Conservation (phyloP, 2,113 vertebrate species). For the Onychorhynchus coronatus region DNA sequence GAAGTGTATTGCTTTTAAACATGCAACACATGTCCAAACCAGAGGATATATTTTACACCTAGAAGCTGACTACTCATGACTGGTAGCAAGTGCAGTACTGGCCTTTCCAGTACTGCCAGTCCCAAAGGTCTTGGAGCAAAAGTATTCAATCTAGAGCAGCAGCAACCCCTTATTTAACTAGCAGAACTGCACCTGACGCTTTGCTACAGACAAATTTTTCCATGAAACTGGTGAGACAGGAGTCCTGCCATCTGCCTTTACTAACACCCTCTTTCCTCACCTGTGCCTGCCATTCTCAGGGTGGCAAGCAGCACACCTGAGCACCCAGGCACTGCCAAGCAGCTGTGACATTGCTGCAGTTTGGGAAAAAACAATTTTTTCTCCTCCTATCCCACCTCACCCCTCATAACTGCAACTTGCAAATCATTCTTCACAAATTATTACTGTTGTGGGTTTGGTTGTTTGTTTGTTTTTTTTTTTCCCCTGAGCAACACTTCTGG, state of each 20-base stretch:
- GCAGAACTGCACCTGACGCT: not conserved
- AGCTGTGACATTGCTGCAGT: not conserved
- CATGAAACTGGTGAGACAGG: not conserved
- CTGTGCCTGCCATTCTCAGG: too few relatives aligned
- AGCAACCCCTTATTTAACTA: not conserved
- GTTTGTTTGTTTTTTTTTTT: not conserved
- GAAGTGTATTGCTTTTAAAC: not conserved
- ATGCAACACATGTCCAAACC: not conserved
- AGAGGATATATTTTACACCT: not conserved
- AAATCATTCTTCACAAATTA: not conserved
- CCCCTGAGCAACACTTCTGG: not conserved
- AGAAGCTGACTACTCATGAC: not conserved
- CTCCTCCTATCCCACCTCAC: not conserved
- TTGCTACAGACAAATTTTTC: not conserved
- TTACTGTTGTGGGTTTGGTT: too few relatives aligned
- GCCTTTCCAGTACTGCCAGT: not conserved
- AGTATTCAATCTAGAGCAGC: not conserved
- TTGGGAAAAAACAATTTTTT: not conserved
- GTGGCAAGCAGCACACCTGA: not conserved
- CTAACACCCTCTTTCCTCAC: too few relatives aligned
- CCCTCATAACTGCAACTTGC: fast-evolving
- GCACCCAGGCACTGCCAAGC: not conserved
- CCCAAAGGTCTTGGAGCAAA: not conserved
- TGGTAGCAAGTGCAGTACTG: not conserved
- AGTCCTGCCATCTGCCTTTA: not conserved